Conservation (phyloP, 2,113 vertebrate species). For the Gila orcuttii region DNA sequence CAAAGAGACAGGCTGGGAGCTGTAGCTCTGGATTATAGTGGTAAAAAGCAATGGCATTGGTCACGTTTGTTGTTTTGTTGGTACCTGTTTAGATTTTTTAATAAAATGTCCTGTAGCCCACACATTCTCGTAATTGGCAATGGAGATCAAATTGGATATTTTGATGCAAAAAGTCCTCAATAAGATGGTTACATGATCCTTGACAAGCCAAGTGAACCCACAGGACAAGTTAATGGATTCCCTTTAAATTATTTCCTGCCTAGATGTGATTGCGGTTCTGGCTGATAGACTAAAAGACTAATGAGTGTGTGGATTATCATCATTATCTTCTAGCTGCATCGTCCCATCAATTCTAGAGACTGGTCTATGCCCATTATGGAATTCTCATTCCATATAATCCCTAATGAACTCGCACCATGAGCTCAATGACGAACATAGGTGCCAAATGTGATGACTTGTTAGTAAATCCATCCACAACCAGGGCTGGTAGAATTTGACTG, state of each 20-base stretch:
- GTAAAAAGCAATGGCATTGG: background rate
- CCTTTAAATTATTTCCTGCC: slow-evolving; percentile 16
- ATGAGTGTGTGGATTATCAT: slow-evolving; percentile 18
- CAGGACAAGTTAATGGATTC: slow-evolving; percentile 11
- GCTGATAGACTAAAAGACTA: slow-evolving; percentile 4
- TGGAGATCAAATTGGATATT: background rate
- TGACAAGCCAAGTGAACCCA: background rate
- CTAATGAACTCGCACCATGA: background rate
- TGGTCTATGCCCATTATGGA: background rate
- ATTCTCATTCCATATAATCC: background rate
- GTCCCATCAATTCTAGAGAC: background rate
- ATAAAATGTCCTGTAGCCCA: background rate
- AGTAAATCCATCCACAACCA: background rate
- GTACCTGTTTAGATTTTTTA: background rate
- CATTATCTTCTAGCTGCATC: background rate
- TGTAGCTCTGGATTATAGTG: background rate
- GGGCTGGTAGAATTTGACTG: background rate
- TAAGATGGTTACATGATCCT: background rate
- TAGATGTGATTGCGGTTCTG: background rate
- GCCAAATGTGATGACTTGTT: background rate
- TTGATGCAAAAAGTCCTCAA: background rate
- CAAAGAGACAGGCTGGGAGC: background rate
- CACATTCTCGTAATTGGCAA: background rate
- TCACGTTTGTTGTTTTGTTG: background rate
- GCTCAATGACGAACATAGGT: background rate